These are phyloP conservation scores for Platynereis dumerilii DNA, from an alignment of 2,888 invertebrate species.

Conservation along the genomic window DNA sequence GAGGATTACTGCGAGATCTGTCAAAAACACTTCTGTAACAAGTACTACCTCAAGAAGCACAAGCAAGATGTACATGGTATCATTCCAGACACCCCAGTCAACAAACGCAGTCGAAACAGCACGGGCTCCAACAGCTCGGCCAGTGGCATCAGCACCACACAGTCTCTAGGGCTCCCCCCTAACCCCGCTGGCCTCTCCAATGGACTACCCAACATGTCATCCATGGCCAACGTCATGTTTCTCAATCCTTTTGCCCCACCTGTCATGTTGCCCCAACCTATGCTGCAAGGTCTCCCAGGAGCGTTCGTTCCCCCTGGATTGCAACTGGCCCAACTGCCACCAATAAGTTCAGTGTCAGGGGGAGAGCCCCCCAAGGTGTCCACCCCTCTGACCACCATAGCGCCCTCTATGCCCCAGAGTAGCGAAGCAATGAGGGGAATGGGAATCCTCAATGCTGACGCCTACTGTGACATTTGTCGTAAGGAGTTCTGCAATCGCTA, in stretches of 20 bases:
- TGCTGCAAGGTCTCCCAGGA: constrained; percentile 17
- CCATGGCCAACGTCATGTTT: constrained; percentile 59
- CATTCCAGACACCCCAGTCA: constrained; percentile 24
- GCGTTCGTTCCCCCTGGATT: constrained; percentile 13
- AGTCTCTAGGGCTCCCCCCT: constrained; percentile 19
- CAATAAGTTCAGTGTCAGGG: constrained; percentile 31
- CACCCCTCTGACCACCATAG: constrained; percentile 11
- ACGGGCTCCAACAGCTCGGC: constrained; percentile 25
- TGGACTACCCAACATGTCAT: constrained; percentile 42
- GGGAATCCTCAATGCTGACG: constrained; percentile 64
- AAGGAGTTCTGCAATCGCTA: constrained; percentile 62
- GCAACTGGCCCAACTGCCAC: constrained; percentile 25
- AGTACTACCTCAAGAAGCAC: constrained; percentile 65
- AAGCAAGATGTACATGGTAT: constrained; percentile 64
- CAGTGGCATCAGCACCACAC: constrained; percentile 20
- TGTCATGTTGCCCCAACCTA: constrained; percentile 43
- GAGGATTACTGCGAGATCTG: constrained; percentile 65
- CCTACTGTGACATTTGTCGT: constrained; percentile 92
- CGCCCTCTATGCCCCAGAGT: constrained; percentile 8
- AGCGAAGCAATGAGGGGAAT: constrained; percentile 1
- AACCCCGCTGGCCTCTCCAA: constrained; percentile 15
- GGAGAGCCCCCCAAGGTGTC: constrained; percentile 15
- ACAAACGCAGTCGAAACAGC: constrained; percentile 40
- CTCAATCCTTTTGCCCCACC: constrained; percentile 62
- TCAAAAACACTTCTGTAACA: constrained; percentile 65